These are phyloP conservation scores for Trichopoda pennipes DNA, from an alignment of 2,888 invertebrate species.

Conservation along the genomic window DNA sequence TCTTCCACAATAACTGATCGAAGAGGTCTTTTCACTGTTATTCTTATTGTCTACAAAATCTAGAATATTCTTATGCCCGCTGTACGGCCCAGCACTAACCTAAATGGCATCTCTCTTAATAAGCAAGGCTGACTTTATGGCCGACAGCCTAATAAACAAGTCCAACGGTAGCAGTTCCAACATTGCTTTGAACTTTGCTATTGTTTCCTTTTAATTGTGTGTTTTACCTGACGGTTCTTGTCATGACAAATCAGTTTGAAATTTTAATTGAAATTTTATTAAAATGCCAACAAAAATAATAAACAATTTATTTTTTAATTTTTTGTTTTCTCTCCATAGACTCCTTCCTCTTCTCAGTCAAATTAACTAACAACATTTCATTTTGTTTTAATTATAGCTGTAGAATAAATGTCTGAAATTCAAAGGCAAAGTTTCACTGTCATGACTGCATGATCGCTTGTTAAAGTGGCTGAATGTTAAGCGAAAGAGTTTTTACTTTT, in stretches of 20 bases:
- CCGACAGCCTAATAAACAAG: too few relatives aligned
- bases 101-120: too few relatives aligned
- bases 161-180: too few relatives aligned
- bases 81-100: too few relatives aligned
- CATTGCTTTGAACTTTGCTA: background rate
- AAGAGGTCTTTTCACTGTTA: too few relatives aligned
- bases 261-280: slow-evolving; percentile 44
- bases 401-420: slow-evolving; percentile 41
- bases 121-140: too few relatives aligned
- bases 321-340: too few relatives aligned
- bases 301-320: slow-evolving; percentile 12
- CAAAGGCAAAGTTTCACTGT: slow-evolving; percentile 6
- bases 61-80: too few relatives aligned
- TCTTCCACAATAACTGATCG: too few relatives aligned
- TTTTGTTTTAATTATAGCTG: slow-evolving; percentile 37
- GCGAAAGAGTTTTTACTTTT: slow-evolving; percentile 22
- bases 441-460: slow-evolving; percentile 48
- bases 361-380: slow-evolving; percentile 24
- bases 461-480: background rate
- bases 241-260: slow-evolving; percentile 44
- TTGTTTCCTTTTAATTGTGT: slow-evolving; percentile 14
- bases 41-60: too few relatives aligned
- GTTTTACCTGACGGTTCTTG: slow-evolving; percentile 44
- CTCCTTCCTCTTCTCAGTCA: slow-evolving; percentile 2
- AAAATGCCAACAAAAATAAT: slow-evolving; percentile 4